Percentiles rank a stretch among this genome's conserved stretches.
Evolutionary conservation across 2,888 invertebrate species (phyloP).

Genomic region (Acleris holmiana): DNA sequence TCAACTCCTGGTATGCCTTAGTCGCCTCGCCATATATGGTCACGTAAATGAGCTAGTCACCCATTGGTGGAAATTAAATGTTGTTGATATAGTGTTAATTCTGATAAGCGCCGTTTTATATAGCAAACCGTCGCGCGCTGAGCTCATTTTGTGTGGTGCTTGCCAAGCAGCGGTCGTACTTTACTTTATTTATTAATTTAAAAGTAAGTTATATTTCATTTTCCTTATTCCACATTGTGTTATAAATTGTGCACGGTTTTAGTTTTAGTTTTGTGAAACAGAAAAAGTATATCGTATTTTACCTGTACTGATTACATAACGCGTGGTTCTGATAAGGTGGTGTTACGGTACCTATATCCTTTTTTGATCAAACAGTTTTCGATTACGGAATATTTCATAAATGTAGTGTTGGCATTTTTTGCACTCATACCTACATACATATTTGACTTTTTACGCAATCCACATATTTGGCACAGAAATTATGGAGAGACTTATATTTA

Average conservation of each 20-base stretch:
- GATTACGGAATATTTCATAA: too few relatives aligned
- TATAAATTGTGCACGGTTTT: neutral
- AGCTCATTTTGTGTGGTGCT: constrained; percentile 75
- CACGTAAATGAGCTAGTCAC: constrained; percentile 84
- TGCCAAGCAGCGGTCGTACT: constrained; percentile 70
- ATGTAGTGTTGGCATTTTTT: too few relatives aligned
- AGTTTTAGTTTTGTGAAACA: constrained; percentile 10
- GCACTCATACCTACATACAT: too few relatives aligned
- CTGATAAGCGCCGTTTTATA: constrained; percentile 83
- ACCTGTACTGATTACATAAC: constrained; percentile 10
- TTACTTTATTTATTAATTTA: constrained; percentile 65
- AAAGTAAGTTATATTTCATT: constrained; percentile 65
- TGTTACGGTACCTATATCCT: too few relatives aligned
- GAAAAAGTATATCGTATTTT: neutral
- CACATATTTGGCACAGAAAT: neutral
- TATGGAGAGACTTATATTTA: neutral
- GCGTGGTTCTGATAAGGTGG: neutral
- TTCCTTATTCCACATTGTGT: neutral
- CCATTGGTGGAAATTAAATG: constrained; percentile 86
- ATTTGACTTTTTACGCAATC: neutral
- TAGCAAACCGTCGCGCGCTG: constrained; percentile 78
- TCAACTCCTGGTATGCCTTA: constrained; percentile 60
- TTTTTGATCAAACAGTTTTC: too few relatives aligned
- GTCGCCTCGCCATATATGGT: constrained; percentile 90
- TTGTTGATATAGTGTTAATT: constrained; percentile 80